Evolutionary conservation across 2,888 invertebrate species (phyloP), one percentile per base, ranked within the genome.

Genomic region (Euproctis similis): DNA sequence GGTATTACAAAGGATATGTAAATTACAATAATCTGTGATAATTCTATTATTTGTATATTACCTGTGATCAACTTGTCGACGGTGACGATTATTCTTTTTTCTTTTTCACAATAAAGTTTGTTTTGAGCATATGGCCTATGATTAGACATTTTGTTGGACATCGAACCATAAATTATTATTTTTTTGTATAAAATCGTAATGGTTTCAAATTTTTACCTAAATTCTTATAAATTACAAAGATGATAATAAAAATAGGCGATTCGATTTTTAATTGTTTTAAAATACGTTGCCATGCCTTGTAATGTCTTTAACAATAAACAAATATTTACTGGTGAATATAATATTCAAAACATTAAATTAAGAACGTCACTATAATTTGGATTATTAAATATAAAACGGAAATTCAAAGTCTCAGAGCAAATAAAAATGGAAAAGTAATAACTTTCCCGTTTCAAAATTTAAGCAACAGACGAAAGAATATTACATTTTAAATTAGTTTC

Each of bases 401-500:
- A 16, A 16, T 16, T 16, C 16, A 5, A 5, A 16, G 7, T 16
- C 4, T 5, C 4, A 7, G 16, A 24, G 26, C 18, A 18, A 32
- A 16, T 36, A 24, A 32, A 25, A 42, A 33, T 21, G 35, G 32
- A 39, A 23, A 40, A 52, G 52, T 47, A 46, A 43, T 44, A 48
- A 44, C 36, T 53, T 55, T 53, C 50, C 43, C 49, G 54, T 57
- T 61, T 53, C 40, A 42, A 60, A 59, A 53, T 59, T 58, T 47
- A 64, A 65, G 51, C 53, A 60, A 70, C 63, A 65, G 65, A 64
- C 60, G 64, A 73, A 76, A 72, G 74, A 73, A 71, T 78, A 81
- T 81, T 78, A 77, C 81, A 68, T 78, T 84, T 82, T 77, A 80
- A 82, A 82, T 82, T 82, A 80, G 81, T 82, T 82, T 78, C 59